Percentiles rank a stretch among this genome's conserved stretches.
Conservation (phyloP, 2,888 invertebrate species). For the Taphrorychus bicolor region DNA sequence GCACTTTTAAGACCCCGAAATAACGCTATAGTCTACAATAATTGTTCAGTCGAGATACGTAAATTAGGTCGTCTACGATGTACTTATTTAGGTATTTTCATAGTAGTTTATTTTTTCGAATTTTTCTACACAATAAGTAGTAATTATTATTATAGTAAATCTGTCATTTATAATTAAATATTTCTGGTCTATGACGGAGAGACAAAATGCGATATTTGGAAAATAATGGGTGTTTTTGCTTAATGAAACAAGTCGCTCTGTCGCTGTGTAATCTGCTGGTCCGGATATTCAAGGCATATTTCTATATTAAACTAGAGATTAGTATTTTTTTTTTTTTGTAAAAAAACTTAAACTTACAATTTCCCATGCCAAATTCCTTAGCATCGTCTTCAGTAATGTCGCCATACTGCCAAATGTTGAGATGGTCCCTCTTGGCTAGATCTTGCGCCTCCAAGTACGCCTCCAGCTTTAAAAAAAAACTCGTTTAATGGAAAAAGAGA, state of each 20-base stretch:
- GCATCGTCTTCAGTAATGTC: constrained; percentile 96
- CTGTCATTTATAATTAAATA: background rate
- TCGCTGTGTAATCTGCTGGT: constrained; percentile 28
- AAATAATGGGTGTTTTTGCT: background rate
- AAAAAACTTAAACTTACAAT: constrained; percentile 43
- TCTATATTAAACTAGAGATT: background rate
- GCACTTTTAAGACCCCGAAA: too few relatives aligned
- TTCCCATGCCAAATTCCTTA: constrained; percentile 68
- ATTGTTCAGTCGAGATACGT: background rate
- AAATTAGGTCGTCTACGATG: background rate
- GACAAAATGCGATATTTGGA: background rate
- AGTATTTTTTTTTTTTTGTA: background rate
- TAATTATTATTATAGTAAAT: background rate
- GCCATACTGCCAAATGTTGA: constrained; percentile 98
- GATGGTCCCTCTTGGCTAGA: constrained; percentile 83
- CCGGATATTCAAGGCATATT: background rate
- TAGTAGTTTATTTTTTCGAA: too few relatives aligned
- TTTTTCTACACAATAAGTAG: too few relatives aligned
- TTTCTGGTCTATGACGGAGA: background rate
- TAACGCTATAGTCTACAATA: too few relatives aligned
- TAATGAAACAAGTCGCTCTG: constrained; percentile 39
- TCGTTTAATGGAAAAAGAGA: too few relatives aligned
- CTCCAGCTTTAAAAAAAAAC: constrained; percentile 62
- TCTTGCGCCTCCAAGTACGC: constrained; percentile 89
- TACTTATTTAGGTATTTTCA: background rate